Evolutionary conservation across 2,888 invertebrate genomes (phyloP).

Genomic region (Notocelia uddmanniana): DNA sequence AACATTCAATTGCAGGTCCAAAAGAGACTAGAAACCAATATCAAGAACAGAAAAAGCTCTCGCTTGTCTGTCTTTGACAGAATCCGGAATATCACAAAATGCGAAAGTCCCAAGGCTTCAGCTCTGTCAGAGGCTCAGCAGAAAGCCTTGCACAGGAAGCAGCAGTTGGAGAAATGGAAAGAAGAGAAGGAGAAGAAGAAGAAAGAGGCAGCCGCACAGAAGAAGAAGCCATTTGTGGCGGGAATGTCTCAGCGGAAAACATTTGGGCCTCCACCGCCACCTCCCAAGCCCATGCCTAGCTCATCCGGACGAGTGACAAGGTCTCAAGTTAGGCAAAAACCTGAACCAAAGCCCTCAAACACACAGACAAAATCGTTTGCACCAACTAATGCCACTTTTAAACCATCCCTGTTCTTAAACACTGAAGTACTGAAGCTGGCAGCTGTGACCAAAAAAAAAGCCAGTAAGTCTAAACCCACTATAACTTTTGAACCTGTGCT

Average conservation of each 20-base stretch:
- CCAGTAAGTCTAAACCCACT: conserved; percentile 51
- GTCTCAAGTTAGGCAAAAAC: conserved; percentile 61
- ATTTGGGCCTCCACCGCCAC: conserved; percentile 68
- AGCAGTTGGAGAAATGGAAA: conserved; percentile 77
- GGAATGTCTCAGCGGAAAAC: conserved; percentile 66
- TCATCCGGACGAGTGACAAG: conserved; percentile 73
- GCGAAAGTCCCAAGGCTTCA: conserved; percentile 57
- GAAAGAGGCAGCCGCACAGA: conserved; percentile 63
- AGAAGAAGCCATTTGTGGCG: conserved; percentile 74
- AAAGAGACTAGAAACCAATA: conserved; percentile 64
- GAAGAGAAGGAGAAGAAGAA: conserved; percentile 74
- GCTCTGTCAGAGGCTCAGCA: conserved; percentile 51
- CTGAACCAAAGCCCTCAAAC: conserved; percentile 43
- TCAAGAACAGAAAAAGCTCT: conserved; percentile 65
- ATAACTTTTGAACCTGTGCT: conserved; percentile 60
- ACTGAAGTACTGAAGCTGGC: conserved; percentile 58
- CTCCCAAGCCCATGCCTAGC: conserved; percentile 60
- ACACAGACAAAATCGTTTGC: conserved; percentile 74
- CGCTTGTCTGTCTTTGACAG: conserved; percentile 69
- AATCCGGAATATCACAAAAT: conserved; percentile 62
- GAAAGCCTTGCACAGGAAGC: conserved; percentile 66
- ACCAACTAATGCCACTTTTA: conserved; percentile 82
- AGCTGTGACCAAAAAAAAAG: conserved; percentile 53
- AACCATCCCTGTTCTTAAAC: conserved; percentile 71
- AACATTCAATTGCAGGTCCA: conserved; percentile 64